Conservation (phyloP, 1,140 invertebrate species). For the Drosophila pruinosa region DNA sequence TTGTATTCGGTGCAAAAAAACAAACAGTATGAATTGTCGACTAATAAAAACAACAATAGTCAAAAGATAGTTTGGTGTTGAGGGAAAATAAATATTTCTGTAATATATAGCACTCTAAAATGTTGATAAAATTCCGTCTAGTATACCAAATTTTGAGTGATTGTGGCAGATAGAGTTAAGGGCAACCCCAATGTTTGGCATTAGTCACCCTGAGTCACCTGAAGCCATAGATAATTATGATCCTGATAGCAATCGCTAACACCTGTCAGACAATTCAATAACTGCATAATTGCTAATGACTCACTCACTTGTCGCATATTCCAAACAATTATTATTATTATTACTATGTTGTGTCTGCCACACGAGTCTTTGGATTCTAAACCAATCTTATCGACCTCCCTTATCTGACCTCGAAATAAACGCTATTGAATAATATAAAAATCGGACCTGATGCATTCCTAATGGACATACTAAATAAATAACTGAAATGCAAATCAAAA, state of each 20-base stretch:
- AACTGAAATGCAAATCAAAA: not conserved
- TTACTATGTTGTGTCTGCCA: not conserved
- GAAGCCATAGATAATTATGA: constrained; percentile 3
- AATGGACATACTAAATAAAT: not conserved
- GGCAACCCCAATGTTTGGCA: not conserved
- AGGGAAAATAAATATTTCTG: not conserved
- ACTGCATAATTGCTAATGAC: constrained; percentile 20
- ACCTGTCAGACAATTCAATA: constrained; percentile 17
- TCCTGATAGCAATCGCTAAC: constrained; percentile 29
- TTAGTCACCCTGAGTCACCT: constrained; percentile 9
- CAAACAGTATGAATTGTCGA: not conserved
- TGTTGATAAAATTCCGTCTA: not conserved
- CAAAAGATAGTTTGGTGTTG: not conserved
- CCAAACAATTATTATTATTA: constrained; percentile 2
- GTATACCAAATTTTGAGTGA: not conserved
- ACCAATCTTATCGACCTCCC: not conserved
- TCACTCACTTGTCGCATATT: not conserved
- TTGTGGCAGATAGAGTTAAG: not conserved
- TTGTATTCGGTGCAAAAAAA: too few relatives aligned
- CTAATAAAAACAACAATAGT: not conserved
- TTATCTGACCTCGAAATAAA: not conserved
- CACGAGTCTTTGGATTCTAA: not conserved
- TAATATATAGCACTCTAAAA: not conserved
- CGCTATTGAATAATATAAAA: not conserved
- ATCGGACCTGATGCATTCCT: not conserved